These are phyloP conservation scores for Microctonus aethiopoides DNA, from an alignment of 2,888 invertebrate species.

Conservation along the genomic window DNA sequence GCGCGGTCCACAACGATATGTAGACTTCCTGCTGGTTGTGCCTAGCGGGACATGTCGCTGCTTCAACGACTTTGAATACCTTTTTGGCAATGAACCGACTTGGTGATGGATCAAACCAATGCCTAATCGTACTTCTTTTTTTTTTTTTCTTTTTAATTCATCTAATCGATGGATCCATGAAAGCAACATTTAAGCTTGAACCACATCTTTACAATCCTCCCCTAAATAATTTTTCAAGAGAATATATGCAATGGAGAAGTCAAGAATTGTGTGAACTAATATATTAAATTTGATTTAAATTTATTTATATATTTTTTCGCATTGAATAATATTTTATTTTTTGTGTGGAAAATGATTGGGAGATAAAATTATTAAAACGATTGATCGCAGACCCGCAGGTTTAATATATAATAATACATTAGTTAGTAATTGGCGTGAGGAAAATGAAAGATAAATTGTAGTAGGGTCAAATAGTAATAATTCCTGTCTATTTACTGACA, in stretches of 20 bases:
- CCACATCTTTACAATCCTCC: neutral
- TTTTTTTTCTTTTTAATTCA: conserved; percentile 32
- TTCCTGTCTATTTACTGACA: conserved; percentile 38
- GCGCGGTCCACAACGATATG: conserved; percentile 49
- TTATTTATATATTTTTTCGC: too few relatives aligned
- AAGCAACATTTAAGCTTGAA: conserved; percentile 8
- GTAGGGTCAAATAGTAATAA: conserved; percentile 27
- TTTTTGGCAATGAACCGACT: conserved; percentile 52
- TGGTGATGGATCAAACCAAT: conserved; percentile 45
- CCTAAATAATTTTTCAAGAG: neutral
- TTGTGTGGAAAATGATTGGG: neutral
- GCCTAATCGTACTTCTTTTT: conserved; percentile 59
- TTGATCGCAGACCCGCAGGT: neutral
- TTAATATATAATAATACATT: conserved; percentile 29
- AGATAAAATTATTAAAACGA: neutral
- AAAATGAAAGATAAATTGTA: conserved; percentile 50
- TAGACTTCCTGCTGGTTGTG: conserved; percentile 57
- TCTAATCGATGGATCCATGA: conserved; percentile 22
- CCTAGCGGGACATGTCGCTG: conserved; percentile 54
- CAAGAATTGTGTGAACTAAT: conserved; percentile 22
- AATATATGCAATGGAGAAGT: neutral
- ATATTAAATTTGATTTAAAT: neutral
- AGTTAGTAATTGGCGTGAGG: conserved; percentile 57
- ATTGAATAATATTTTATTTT: neutral
- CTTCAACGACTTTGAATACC: conserved; percentile 60